Conservation (phyloP, 2,113 vertebrate genomes). For the Calcarius ornatus region DNA sequence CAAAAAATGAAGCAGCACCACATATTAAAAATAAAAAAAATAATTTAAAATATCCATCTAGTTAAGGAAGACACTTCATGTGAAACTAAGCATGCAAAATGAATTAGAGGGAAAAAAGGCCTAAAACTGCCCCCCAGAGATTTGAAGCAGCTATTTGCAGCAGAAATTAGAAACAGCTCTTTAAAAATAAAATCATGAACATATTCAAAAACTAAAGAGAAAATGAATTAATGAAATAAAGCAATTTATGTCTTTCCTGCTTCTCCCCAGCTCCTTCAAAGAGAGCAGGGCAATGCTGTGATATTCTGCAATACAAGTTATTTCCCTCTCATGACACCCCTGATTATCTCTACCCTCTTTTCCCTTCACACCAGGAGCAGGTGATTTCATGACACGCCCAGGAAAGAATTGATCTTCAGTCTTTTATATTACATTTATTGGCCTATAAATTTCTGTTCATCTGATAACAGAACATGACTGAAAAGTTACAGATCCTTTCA, state of each 20-base stretch:
- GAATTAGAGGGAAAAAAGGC: neutral
- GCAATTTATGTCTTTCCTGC: neutral
- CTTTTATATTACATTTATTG: neutral
- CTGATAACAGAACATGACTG: neutral
- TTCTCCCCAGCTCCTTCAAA: neutral
- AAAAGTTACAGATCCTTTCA: neutral
- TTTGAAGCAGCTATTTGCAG: neutral
- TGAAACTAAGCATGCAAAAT: neutral
- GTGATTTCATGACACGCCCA: rapidly evolving
- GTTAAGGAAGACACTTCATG: neutral
- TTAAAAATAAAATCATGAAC: neutral
- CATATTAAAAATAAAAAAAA: neutral
- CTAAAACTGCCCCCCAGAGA: neutral
- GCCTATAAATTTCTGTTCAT: neutral
- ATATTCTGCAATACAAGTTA: neutral
- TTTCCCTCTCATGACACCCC: neutral
- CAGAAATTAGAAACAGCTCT: neutral
- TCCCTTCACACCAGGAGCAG: neutral
- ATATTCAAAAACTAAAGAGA: neutral
- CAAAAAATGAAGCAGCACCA: neutral
- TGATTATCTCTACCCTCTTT: neutral
- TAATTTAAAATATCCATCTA: neutral
- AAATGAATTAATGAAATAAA: neutral
- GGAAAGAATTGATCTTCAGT: neutral
- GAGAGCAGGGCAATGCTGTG: neutral